Evolutionary conservation across 2,888 invertebrate species (phyloP).

Genomic region (Rhagonycha lutea): DNA sequence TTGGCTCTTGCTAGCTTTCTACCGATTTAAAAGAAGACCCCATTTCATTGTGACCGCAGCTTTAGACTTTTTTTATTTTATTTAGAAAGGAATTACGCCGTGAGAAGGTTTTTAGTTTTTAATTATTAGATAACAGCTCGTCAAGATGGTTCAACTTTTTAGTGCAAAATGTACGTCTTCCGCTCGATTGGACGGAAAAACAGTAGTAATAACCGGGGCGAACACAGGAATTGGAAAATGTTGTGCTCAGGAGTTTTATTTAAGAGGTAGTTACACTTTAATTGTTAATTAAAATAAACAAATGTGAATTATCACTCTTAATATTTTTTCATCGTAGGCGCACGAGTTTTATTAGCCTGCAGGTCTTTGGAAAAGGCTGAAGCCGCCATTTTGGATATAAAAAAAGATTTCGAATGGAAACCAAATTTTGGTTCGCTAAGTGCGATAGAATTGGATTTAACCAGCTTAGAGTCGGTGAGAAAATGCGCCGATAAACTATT

Average conservation of each 20-base stretch:
- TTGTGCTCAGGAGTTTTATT: conserved; percentile 52
- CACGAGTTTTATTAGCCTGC: conserved; percentile 58
- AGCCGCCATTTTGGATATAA: conserved; percentile 58
- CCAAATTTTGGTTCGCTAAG: conserved; percentile 52
- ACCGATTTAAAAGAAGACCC: too few relatives aligned
- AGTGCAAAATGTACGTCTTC: conserved; percentile 47
- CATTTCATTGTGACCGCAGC: too few relatives aligned
- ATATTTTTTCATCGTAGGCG: conserved; percentile 11
- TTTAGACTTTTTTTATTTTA: background rate
- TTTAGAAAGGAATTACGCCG: background rate
- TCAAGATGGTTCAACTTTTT: conserved; percentile 19
- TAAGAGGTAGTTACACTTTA: conserved; percentile 49
- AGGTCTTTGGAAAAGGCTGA: too few relatives aligned
- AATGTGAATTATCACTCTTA: background rate
- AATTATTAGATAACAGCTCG: background rate
- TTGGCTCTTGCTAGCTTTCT: too few relatives aligned
- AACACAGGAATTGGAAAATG: too few relatives aligned
- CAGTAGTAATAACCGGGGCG: too few relatives aligned
- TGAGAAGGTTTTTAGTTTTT: background rate
- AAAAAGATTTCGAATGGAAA: conserved; percentile 44
- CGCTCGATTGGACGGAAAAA: too few relatives aligned
- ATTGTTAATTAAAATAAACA: background rate
- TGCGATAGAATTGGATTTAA: conserved; percentile 54
- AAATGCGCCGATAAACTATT: conserved; percentile 51
- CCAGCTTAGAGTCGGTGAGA: conserved; percentile 51